phyloP scores from a whole-genome alignment of 2,888 invertebrate genomes.

The Galeruca laticollis region DNA sequence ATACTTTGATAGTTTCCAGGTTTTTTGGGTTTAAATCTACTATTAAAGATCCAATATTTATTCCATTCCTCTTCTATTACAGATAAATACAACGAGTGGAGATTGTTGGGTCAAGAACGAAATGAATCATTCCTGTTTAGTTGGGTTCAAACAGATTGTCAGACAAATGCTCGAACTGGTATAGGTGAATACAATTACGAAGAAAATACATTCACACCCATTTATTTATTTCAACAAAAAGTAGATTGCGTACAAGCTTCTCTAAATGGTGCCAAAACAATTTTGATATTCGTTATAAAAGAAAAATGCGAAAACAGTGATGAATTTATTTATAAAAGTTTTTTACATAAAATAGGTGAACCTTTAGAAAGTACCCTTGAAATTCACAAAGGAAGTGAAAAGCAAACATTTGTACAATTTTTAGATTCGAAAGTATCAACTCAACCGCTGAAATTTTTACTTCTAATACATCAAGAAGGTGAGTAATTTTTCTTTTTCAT shows the following conservation, averaged over 20 bases:
- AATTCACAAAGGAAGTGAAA: constrained; percentile 71
- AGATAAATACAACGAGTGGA: constrained; percentile 82
- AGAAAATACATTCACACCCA: constrained; percentile 71
- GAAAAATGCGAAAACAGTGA: constrained; percentile 57
- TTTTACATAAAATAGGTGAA: constrained; percentile 71
- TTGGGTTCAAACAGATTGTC: constrained; percentile 68
- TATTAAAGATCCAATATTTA: too few species aligned
- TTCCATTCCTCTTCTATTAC: constrained; percentile 38
- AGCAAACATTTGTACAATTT: constrained; percentile 86
- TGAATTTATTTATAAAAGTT: constrained; percentile 72
- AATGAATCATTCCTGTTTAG: constrained; percentile 80
- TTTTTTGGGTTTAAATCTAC: too few species aligned
- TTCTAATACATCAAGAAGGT: constrained; percentile 85
- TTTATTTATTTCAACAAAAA: constrained; percentile 74
- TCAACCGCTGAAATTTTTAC: constrained; percentile 75
- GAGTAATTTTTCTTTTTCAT: constrained; percentile 59
- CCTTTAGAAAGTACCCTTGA: constrained; percentile 61
- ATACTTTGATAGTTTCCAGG: not conserved
- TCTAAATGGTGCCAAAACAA: constrained; percentile 75
- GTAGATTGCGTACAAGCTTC: constrained; percentile 84
- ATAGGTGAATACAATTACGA: constrained; percentile 75
- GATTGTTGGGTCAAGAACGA: constrained; percentile 84
- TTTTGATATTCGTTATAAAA: constrained; percentile 75
- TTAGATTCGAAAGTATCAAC: constrained; percentile 72
- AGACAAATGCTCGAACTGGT: constrained; percentile 65